A percentile compares a stretch with the other conserved stretches of the same genome.
Conservation (phyloP, 2,888 invertebrate genomes). For the Napeogenes sylphis region DNA sequence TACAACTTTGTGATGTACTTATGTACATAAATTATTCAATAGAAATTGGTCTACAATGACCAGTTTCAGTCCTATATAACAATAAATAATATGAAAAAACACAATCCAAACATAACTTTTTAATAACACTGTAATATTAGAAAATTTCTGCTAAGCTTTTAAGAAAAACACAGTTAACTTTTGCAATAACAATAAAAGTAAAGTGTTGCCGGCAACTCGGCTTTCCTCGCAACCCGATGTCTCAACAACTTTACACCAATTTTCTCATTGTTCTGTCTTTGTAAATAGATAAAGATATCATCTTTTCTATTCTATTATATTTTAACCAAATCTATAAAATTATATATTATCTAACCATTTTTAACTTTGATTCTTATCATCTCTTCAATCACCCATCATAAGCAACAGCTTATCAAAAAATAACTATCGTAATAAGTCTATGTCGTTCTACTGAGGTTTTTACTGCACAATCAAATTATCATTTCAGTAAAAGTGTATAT, state of each 20-base stretch:
- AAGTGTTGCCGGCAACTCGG: neutral
- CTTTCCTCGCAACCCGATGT: neutral
- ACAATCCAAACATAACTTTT: neutral
- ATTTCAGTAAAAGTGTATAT: no score
- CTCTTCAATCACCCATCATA: neutral
- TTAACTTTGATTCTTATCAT: neutral
- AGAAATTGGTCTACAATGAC: no score
- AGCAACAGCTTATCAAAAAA: no score
- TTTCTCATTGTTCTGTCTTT: constrained; percentile 11
- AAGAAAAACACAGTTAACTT: constrained; percentile 24
- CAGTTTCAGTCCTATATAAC: no score
- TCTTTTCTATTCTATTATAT: no score
- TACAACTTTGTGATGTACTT: no score
- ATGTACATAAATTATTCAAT: no score
- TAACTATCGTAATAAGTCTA: neutral
- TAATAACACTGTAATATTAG: constrained; percentile 12
- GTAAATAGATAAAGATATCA: neutral
- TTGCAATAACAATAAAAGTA: constrained; percentile 27
- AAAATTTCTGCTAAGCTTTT: constrained; percentile 18
- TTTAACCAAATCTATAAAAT: neutral
- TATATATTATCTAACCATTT: no score
- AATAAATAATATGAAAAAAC: no score
- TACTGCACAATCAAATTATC: no score
- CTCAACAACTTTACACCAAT: constrained; percentile 10
- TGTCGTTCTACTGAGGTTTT: neutral